Conservation (phyloP, 2,888 invertebrate genomes). For the Linhomoeus sp. region DNA sequence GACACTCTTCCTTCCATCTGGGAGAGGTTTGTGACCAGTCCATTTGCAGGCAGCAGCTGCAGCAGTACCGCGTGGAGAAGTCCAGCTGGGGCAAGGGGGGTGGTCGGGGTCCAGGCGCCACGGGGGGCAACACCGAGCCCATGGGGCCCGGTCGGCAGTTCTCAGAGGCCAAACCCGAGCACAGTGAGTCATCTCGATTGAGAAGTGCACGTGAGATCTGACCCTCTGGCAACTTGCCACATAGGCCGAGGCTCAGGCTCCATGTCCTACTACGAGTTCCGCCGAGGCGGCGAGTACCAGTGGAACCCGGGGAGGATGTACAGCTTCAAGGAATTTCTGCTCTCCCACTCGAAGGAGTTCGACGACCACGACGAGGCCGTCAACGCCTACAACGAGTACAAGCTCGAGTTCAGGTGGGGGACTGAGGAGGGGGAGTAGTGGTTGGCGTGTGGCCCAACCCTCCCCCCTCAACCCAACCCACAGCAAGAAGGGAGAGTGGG, state of each 20-base stretch:
- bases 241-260: too few relatives aligned
- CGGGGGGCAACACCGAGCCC: constrained; percentile 1
- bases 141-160: neutral
- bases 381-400: constrained; percentile 87
- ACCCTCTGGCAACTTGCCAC: neutral
- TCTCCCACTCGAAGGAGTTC: constrained; percentile 69
- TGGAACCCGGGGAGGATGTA: constrained; percentile 42
- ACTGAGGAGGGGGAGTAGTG: too few relatives aligned
- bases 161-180: neutral
- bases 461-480: too few relatives aligned
- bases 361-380: constrained; percentile 89
- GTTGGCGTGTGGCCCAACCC: too few relatives aligned
- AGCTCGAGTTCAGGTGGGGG: constrained; percentile 58
- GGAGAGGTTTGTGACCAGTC: too few relatives aligned
- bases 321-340: constrained; percentile 83
- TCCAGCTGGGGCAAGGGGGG: too few relatives aligned
- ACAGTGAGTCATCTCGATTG: neutral
- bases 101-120: neutral
- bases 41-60: neutral
- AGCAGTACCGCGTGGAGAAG: neutral
- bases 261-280: neutral
- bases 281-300: neutral
- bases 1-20: too few relatives aligned
- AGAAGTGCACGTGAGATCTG: neutral
- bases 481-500: too few relatives aligned